A percentile compares a stretch with the other conserved stretches of the same genome.
These are phyloP conservation scores for Podilymbus podiceps DNA, from an alignment of 2,113 vertebrate genomes.

Conservation along the genomic window DNA sequence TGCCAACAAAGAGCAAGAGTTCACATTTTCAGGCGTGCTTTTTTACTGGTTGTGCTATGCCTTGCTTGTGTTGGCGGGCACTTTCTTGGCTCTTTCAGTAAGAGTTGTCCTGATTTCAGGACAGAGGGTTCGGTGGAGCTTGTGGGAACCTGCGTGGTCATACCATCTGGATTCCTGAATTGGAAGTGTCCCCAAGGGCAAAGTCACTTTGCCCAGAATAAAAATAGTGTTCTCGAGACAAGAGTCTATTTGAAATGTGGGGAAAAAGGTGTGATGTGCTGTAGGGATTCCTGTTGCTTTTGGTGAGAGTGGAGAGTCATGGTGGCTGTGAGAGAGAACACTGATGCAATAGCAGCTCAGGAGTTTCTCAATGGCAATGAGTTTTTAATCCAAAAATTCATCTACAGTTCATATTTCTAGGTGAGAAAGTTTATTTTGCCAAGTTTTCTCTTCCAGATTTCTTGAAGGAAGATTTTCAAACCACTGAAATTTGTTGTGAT, in stretches of 20 bases:
- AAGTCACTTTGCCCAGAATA: background rate
- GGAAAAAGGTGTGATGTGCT: background rate
- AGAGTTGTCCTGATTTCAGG: background rate
- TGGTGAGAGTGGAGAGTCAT: background rate
- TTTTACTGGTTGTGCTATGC: background rate
- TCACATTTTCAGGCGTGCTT: background rate
- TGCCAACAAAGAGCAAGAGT: background rate
- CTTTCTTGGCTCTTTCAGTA: background rate
- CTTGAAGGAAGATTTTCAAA: background rate
- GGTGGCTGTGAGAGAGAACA: background rate
- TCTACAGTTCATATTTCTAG: background rate
- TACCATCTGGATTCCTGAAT: background rate
- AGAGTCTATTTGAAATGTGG: background rate
- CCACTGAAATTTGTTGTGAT: background rate
- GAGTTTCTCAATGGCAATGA: background rate
- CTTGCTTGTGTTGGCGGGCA: background rate
- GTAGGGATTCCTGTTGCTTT: background rate
- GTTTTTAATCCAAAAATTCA: background rate
- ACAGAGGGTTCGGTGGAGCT: background rate
- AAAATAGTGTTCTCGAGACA: background rate
- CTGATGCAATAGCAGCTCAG: background rate
- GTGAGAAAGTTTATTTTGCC: background rate
- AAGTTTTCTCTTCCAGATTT: background rate
- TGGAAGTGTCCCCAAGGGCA: background rate
- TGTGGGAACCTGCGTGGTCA: background rate